These are phyloP conservation scores for Enteromius thamalakanensis DNA, from an alignment of 2,797 vertebrate genomes.

Conservation along the genomic window DNA sequence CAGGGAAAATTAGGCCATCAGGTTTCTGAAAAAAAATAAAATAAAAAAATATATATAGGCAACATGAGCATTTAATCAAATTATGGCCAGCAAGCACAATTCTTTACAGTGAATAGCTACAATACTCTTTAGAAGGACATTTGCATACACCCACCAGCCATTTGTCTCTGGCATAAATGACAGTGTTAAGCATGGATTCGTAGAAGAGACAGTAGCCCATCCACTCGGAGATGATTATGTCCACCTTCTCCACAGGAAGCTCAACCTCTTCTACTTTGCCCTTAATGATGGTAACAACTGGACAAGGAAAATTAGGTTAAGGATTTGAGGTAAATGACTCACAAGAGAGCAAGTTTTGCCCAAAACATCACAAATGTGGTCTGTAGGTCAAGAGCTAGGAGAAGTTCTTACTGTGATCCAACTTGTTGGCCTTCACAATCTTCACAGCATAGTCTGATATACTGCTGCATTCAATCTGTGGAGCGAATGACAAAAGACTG, in stretches of 20 bases:
- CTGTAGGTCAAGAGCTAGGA: neutral
- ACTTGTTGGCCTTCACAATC: conserved; percentile 93
- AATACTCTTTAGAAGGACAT: neutral
- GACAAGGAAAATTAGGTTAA: neutral
- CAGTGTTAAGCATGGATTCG: conserved; percentile 93
- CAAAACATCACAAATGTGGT: neutral
- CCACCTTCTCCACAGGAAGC: conserved; percentile 88
- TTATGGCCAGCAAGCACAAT: neutral
- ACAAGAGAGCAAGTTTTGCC: neutral
- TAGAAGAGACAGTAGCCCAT: conserved; percentile 97
- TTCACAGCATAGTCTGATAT: conserved; percentile 95
- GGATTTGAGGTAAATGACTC: neutral
- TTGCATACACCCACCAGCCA: conserved; percentile 85
- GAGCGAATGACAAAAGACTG: conserved; percentile 10
- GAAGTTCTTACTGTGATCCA: conserved; percentile 84
- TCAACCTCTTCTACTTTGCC: conserved; percentile 95
- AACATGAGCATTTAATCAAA: neutral
- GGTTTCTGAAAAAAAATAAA: conserved; percentile 76
- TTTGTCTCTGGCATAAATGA: conserved; percentile 92
- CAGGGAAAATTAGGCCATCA: conserved; percentile 92
- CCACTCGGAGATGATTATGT: conserved; percentile 96
- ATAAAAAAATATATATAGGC: too few species aligned
- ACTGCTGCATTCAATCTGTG: conserved; percentile 92
- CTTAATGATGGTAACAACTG: conserved; percentile 94
- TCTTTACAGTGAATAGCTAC: neutral